A percentile compares a stretch with the other conserved stretches of the same genome.
phyloP scores from a whole-genome alignment of 2,888 invertebrate species.

The Drosophila nr. perissopoda region DNA sequence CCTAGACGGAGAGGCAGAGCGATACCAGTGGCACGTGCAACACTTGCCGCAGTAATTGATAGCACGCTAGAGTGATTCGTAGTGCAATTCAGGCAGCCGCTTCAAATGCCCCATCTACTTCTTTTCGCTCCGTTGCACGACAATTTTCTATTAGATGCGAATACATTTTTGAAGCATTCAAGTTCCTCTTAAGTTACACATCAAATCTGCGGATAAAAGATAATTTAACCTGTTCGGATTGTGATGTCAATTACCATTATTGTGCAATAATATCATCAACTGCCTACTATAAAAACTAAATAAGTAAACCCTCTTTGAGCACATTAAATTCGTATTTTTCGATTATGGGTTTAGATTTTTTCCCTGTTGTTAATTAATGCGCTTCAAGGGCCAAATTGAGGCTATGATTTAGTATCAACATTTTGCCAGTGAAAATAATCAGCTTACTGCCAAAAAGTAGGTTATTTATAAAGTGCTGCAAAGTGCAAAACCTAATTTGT shows the following conservation, averaged over 20 bases:
- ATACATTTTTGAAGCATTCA: conserved; percentile 25
- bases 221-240: neutral
- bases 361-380: conserved; percentile 47
- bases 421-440: conserved; percentile 58
- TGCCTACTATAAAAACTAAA: conserved; percentile 49
- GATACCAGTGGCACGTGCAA: conserved; percentile 67
- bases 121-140: conserved; percentile 47
- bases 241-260: conserved; percentile 20
- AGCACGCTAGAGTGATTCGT: conserved; percentile 79
- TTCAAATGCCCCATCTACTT: neutral
- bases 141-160: conserved; percentile 47
- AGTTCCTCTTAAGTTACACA: conserved; percentile 1
- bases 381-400: conserved; percentile 24
- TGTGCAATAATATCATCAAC: conserved; percentile 43
- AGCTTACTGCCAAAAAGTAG: conserved; percentile 18
- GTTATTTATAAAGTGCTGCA: conserved; percentile 10
- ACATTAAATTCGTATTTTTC: conserved; percentile 35
- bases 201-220: conserved; percentile 4
- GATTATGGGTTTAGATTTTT: conserved; percentile 20
- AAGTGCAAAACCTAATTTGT: conserved; percentile 24
- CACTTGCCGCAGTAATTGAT: conserved; percentile 80
- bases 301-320: conserved; percentile 49
- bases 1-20: conserved; percentile 11
- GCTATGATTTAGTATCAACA: conserved; percentile 61
- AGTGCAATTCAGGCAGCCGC: conserved; percentile 62